Conservation (phyloP, 1,140 invertebrate genomes). For the Megalonaias nervosa region DNA sequence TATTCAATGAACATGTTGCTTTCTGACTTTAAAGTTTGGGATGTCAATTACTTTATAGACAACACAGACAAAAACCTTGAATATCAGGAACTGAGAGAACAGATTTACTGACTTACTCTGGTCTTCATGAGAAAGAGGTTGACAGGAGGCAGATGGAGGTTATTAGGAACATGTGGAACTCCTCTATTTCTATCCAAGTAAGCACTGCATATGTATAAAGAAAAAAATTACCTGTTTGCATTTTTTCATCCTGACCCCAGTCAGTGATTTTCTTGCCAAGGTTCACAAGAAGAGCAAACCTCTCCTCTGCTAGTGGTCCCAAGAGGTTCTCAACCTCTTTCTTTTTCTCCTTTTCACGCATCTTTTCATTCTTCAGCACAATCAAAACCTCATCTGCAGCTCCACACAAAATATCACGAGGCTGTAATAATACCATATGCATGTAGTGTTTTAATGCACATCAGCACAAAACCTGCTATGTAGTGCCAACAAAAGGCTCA, state of each 20-base stretch:
- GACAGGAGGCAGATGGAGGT: background rate
- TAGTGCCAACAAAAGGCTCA: no score
- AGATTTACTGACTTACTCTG: no score
- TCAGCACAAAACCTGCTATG: no score
- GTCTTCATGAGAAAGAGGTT: background rate
- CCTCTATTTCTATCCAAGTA: background rate
- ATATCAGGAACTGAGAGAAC: no score
- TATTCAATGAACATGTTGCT: no score
- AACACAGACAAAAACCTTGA: no score
- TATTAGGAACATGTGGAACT: background rate
- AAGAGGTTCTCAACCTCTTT: slow-evolving; percentile 90
- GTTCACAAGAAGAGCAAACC: slow-evolving; percentile 96
- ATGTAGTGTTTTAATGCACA: no score
- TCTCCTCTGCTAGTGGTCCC: slow-evolving; percentile 91
- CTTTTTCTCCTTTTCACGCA: slow-evolving; percentile 95
- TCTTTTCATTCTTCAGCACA: slow-evolving; percentile 94
- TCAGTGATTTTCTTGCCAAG: slow-evolving; percentile 99
- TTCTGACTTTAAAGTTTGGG: no score
- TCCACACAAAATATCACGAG: slow-evolving; percentile 95
- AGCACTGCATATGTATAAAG: background rate
- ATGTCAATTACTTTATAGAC: no score
- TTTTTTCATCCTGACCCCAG: slow-evolving; percentile 89
- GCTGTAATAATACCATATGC: slow-evolving; percentile 71
- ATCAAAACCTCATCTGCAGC: slow-evolving; percentile 98
- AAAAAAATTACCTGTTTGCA: slow-evolving; percentile 72